Evolutionary conservation across 2,888 invertebrate species (phyloP), one percentile per base, ranked within the genome.

Genomic region (Melieria crassipennis): DNA sequence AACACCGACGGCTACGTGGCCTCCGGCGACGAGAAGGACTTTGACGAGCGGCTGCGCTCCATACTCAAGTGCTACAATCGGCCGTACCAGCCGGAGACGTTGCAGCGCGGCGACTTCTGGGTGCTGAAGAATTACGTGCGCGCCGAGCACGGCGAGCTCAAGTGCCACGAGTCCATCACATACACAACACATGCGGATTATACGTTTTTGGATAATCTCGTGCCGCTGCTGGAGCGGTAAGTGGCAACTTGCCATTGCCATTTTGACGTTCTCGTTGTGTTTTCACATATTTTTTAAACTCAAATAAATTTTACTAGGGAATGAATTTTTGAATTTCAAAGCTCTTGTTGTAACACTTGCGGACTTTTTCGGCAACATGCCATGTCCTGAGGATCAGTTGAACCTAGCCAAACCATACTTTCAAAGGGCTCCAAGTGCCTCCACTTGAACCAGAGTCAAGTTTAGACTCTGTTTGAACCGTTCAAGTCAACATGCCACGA

Each of bases 181-280:
- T 96, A 96, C 83, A 95, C 96, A 50, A 97, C 97, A 11, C 97
- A 97, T 86, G 95, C 94, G 5, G 96, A 96, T 82, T 95, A 91
- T 87, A 94, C 95, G 78, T 97, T 96, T 88, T 90, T 97, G 82
- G 94, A 96, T 87, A 97, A 97, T 87, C 89, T 96, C 80, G 91
- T 92, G 84, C 94, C 95, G 73, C 88, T 97, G 80, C 88, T 96
- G 83, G 92, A 94, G 84, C 90, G 93, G 88, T 90, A 78, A 87
- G 69, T 72, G 30, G 3, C 2, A 30, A 30, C 45, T 1, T 11
- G 43, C 4, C 30, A 30, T 1, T 30, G 30, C 30, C 30, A 30
- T 30, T 30, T 30, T 30, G 30, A 30, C 30, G 30, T 30, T 30
- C 30, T 30, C 30, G 30, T 30, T 3, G 30, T 30, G 30, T 30